Percentiles rank a stretch among this genome's conserved stretches.
Conservation (phyloP, 2,113 vertebrate species). For the Larimichthys polyactis region DNA sequence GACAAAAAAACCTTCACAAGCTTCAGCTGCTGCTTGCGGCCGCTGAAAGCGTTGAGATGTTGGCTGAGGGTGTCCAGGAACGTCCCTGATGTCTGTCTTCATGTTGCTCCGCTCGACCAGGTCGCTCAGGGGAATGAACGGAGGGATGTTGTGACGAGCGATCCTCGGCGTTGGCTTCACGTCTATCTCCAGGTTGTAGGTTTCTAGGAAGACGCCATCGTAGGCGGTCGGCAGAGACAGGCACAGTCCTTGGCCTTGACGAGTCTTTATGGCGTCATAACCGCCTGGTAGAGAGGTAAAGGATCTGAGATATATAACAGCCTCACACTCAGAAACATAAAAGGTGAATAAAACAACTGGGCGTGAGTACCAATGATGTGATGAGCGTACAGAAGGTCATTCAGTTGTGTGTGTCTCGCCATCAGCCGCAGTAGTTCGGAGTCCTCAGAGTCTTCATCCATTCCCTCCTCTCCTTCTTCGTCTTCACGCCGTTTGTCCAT, state of each 20-base stretch:
- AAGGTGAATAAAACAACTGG: background rate
- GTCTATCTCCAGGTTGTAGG: slow-evolving; percentile 82
- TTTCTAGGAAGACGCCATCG: slow-evolving; percentile 77
- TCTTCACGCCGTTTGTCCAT: slow-evolving; percentile 32
- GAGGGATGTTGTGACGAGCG: slow-evolving; percentile 82
- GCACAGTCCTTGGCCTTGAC: slow-evolving; percentile 73
- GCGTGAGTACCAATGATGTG: slow-evolving; percentile 76
- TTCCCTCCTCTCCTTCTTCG: slow-evolving; percentile 51
- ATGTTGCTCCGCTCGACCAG: slow-evolving; percentile 64
- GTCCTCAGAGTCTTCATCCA: slow-evolving; percentile 48
- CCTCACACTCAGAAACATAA: no score
- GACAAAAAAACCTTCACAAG: slow-evolving; percentile 80
- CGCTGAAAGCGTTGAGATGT: slow-evolving; percentile 80
- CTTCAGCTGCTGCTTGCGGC: slow-evolving; percentile 80
- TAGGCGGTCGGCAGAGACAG: slow-evolving; percentile 78
- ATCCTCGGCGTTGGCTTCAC: slow-evolving; percentile 71
- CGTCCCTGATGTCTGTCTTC: slow-evolving; percentile 62
- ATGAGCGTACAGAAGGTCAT: slow-evolving; percentile 78
- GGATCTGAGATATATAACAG: no score
- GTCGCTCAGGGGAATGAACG: slow-evolving; percentile 78
- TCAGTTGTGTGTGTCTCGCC: slow-evolving; percentile 75
- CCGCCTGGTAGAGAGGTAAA: slow-evolving; percentile 69
- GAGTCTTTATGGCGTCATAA: slow-evolving; percentile 74
- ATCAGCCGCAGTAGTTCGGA: slow-evolving; percentile 66
- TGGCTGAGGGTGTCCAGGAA: slow-evolving; percentile 78